Evolutionary conservation across 1,140 invertebrate genomes (phyloP), one percentile per base, ranked within the genome.

Genomic region (Arctopsyche grandis): DNA sequence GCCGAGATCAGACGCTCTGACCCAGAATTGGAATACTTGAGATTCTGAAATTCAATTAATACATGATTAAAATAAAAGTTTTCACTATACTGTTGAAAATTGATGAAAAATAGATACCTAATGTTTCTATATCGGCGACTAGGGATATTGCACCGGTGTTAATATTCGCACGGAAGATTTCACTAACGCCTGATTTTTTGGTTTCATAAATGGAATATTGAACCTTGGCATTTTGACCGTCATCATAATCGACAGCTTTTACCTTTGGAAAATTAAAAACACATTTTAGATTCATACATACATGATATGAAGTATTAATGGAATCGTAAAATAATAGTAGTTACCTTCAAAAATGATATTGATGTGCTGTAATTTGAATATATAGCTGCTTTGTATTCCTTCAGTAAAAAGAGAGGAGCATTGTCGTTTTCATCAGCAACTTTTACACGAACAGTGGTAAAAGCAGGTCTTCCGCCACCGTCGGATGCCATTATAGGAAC

Each of bases 371-470:
- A 85, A 85, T 94, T 93, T 21, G 89, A 87, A 77, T 91, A 90
- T 69, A 95, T 92, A 38, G 92, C 92, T 1, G 91, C 91, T 86
- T 94, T 94, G 84, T 97, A 97, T 86, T 96, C 95, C 69, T 91
- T 91, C 14, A 95, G 86, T 38, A 92, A 86, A 87, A 98, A 99
- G 63, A 88, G 86, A 0, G 97, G 97, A 63, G 91, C 86, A 87
- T 98, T 96, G 84, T 98, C 97, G 88, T 98, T 98, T 73, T 92
- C 91, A 88, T 98, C 97, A 3, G 87, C 88, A 9, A 98, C 92
- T 83, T 91, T 92, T 9, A 98, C 92, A 83, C 93, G 89, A 5
- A 98, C 91, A 7, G 91, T 91, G 0, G 95, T 90, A 85, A 95
- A 96, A 4, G 93, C 94, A 69, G 93, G 92, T 84, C 92, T 91